Percentiles rank a stretch among this genome's conserved stretches.
phyloP scores from a whole-genome alignment of 2,888 invertebrate genomes.

The Prosopocoilus inquinatus region DNA sequence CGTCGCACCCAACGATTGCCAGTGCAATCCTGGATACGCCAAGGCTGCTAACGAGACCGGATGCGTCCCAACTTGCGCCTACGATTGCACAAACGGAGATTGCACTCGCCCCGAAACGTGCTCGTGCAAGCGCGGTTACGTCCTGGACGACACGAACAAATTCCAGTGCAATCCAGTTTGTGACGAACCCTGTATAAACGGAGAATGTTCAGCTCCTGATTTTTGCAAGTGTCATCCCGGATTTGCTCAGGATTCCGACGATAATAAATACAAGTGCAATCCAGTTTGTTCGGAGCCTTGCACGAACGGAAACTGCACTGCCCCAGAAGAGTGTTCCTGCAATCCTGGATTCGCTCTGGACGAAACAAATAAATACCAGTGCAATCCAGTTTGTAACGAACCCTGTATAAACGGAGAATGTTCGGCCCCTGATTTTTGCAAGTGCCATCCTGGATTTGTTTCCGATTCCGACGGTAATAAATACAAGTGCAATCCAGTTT shows the following conservation, averaged over 20 bases:
- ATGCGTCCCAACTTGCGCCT: conserved; percentile 30
- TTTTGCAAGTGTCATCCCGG: conserved; percentile 39
- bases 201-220: conserved; percentile 52
- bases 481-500: conserved; percentile 16
- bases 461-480: conserved; percentile 15
- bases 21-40: conserved; percentile 29
- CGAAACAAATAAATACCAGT: conserved; percentile 21
- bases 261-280: conserved; percentile 30
- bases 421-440: conserved; percentile 47
- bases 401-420: conserved; percentile 49
- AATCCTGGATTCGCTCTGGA: conserved; percentile 4
- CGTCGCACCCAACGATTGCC: conserved; percentile 37
- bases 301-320: conserved; percentile 35
- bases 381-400: conserved; percentile 42
- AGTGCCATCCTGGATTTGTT: conserved; percentile 30
- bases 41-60: conserved; percentile 20
- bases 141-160: conserved; percentile 2
- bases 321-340: conserved; percentile 35
- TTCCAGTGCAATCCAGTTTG: conserved; percentile 42
- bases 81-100: conserved; percentile 37
- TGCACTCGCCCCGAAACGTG: conserved; percentile 31
- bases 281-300: conserved; percentile 31
- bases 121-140: conserved; percentile 27
- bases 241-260: not conserved
- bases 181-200: conserved; percentile 38